phyloP scores from a whole-genome alignment of 2,113 vertebrate species.

The Talpa occidentalis region DNA sequence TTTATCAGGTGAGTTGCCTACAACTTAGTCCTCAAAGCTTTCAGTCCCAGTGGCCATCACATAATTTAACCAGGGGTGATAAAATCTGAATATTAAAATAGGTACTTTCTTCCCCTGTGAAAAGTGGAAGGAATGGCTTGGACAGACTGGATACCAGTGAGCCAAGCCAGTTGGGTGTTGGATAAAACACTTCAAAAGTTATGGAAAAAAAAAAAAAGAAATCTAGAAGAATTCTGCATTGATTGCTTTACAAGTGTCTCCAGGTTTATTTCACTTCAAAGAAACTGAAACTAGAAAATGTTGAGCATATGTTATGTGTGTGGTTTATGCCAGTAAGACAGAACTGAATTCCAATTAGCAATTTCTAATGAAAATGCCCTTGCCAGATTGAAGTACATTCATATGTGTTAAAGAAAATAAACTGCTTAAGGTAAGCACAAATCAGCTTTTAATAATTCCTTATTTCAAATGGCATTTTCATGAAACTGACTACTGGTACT shows the following conservation, averaged over 20 bases:
- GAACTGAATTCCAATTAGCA: background rate
- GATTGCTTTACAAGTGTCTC: background rate
- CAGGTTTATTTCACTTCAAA: slow-evolving; percentile 17
- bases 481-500: background rate
- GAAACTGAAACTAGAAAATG: slow-evolving; percentile 7
- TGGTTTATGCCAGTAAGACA: slow-evolving; percentile 24
- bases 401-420: slow-evolving; percentile 17
- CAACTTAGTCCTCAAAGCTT: background rate
- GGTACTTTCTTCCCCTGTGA: background rate
- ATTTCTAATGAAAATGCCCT: background rate
- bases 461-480: slow-evolving; percentile 7
- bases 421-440: background rate
- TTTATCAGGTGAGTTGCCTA: background rate
- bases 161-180: background rate
- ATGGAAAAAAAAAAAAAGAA: background rate
- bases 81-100: slow-evolving; percentile 6
- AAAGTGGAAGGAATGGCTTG: background rate
- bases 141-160: background rate
- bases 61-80: background rate
- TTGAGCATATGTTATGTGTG: background rate
- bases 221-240: background rate
- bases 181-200: background rate
- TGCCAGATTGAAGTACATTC: background rate
- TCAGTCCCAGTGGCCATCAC: background rate
- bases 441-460: background rate